Base-by-base conservation (phyloP, 2,113 vertebrate species). In the Nettapus auritus region DNA sequence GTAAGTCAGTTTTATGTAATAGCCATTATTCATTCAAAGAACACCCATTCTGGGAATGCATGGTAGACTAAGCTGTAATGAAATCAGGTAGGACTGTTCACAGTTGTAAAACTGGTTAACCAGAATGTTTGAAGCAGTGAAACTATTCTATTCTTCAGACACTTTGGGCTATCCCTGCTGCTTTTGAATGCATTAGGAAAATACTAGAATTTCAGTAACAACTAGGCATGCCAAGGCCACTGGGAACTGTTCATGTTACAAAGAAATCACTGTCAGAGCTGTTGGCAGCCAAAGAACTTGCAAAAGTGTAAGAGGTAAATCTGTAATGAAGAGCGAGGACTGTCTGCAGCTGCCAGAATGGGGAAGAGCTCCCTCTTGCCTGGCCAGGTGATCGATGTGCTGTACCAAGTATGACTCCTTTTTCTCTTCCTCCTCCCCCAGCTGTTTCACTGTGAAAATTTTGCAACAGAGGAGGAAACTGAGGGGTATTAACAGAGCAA, bases 251-350 rank as follows among this genome's bases (percentile, higher is more conserved):
- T 31, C 33, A 57, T 8, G 53, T 48, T 25, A 91, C 94, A 96
- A 94, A 95, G 91, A 56, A 56, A 6, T 19, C 76, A 10, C 85
- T 93, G 88, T 88, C 64, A 20, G 55, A 62, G 86, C 64, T 50
- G 67, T 0, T 88, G 89, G 75, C 85, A 92, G 86, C 56, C 52
- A 23, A 2, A 73, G 63, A 40, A 4, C 63, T 11, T 4, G 2
- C 0, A 10, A 42, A 31, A 75, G 62, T 20, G 11, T 13, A 13
- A n/a, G 40, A 75, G 26, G 26, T 3, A 8, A 59, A 38, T 22
- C 23, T 3, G 4, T n/a, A 7, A 9, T 0, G 21, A 28, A 73
- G 33, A 83, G 66, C 0, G 4, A 56, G 73, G 38, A 13, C 8
- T 5, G 5, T 6, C 13, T 28, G 17, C 0, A 4, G 70, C 48